Evolutionary conservation across 2,113 vertebrate genomes (phyloP), one percentile per base, ranked within the genome.

Genomic region (Ibidorhyncha struthersii): DNA sequence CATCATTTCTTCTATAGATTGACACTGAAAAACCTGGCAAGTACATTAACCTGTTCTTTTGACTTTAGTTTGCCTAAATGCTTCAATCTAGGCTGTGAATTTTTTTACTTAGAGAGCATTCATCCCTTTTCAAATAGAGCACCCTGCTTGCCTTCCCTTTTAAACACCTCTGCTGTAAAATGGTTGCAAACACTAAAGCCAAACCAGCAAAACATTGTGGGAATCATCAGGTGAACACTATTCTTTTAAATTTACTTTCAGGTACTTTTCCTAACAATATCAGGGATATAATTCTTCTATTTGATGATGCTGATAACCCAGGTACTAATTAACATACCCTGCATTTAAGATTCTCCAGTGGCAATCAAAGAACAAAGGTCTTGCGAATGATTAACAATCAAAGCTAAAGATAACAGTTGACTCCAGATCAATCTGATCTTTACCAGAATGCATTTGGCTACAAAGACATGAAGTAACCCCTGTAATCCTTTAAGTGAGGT

Each of bases 391-490:
- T 86, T 96, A 91, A 90, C 79, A 95, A 92, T 84, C 67, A 95
- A 89, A 92, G 82, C 93, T 96, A 89, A 96, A 96, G 90, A 78
- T 93, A 96, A 93, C 82, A 43, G 76, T 82, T 94, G 88, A 96
- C 92, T 97, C 96, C 74, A 76, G 90, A 97, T 96, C 93, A 90
- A 70, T 89, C 80, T 91, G 88, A 95, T 96, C 91, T 93, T 96
- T 89, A 93, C 80, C 90, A 91, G 90, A 95, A 96, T 90, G 85
- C 96, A 82, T 88, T 91, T 86, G 94, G 83, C 86, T 80, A 93
- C 65, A 91, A 94, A 97, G 96, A 95, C 97, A 96, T 96, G 95
- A 97, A 95, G 95, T 95, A 76, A 97, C 88, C 95, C 70, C 91
- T 81, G 77, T 79, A 84, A 97, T 92, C 97, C 95, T 89, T 91